phyloP scores from a whole-genome alignment of 2,113 vertebrate genomes.

The Orcinus orca region DNA sequence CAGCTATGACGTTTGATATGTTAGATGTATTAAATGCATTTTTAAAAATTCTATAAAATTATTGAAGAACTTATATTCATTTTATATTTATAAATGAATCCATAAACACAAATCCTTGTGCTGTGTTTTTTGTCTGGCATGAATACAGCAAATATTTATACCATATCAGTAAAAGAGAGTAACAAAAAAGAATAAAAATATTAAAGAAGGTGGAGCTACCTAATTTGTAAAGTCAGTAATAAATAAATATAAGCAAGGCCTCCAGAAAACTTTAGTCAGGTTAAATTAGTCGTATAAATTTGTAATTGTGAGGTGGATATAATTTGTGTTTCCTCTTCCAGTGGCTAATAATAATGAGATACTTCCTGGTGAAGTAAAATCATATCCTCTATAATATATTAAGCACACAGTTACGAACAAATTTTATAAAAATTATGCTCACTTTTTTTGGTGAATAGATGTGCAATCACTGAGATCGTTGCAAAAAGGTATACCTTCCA shows the following conservation, averaged over 20 bases:
- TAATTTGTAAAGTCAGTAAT: neutral
- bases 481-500: neutral
- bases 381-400: neutral
- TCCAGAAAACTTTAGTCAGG: neutral
- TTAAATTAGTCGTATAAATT: neutral
- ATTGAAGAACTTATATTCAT: neutral
- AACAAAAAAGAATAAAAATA: neutral
- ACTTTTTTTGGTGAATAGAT: neutral
- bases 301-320: neutral
- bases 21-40: neutral
- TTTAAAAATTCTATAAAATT: neutral
- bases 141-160: neutral
- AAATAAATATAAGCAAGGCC: neutral
- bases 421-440: neutral
- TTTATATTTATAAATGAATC: neutral
- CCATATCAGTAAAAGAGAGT: neutral
- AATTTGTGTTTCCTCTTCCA: neutral
- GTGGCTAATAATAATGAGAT: neutral
- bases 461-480: neutral
- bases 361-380: too few relatives aligned
- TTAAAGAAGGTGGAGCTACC: neutral
- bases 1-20: neutral
- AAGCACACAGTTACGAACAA: neutral
- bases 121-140: neutral
- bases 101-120: neutral